Evolutionary conservation across 2,888 invertebrate genomes (phyloP), one percentile per base, ranked within the genome.

Genomic region (Hirtodrosophila trivittata): DNA sequence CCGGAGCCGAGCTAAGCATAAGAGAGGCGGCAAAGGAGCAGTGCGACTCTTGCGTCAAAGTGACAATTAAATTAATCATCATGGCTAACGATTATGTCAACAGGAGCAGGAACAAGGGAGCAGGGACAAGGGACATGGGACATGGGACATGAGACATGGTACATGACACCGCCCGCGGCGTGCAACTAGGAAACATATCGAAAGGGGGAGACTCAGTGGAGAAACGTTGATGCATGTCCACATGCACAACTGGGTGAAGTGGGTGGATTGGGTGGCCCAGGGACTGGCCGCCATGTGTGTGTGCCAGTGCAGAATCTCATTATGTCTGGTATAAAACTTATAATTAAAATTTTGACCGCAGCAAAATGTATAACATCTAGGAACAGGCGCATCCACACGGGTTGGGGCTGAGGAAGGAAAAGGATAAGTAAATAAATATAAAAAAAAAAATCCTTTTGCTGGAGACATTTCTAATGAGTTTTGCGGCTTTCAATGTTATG

Each of bases 51-150:
- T 74, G 68, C 77, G 72, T 87, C 78, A 87, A 86, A 88, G 81
- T 87, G 86, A 88, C 87, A 88, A 87, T 88, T 87, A 88, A 87
- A 88, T 87, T 83, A 87, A 87, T 87, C 88, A 88, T 73, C 76
- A 64, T 74, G 81, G 67, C 83, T 78, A 75, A 86, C 83, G 87
- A 87, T 86, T 87, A 87, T 87, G 85, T 82, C 85, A 85, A 86
- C 87, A 81, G 72, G 65, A 70, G 60, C 45, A 50, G 56, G 43
- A 42, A 46, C 45, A 49, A 57, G 18, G 38, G 33, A 42, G 32
- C 35, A 28, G 49, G 5, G n/a, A n/a, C n/a, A n/a, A n/a, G 18
- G 5, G 50, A 58, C 54, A 57, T n/a, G 18, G 32, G 28, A 35
- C 28, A 58, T n/a, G 18, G 5, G n/a, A n/a, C n/a, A n/a, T n/a